Evolutionary conservation across 2,888 invertebrate species (phyloP), one percentile per base, ranked within the genome.

Genomic region (Octonoba sinensis): DNA sequence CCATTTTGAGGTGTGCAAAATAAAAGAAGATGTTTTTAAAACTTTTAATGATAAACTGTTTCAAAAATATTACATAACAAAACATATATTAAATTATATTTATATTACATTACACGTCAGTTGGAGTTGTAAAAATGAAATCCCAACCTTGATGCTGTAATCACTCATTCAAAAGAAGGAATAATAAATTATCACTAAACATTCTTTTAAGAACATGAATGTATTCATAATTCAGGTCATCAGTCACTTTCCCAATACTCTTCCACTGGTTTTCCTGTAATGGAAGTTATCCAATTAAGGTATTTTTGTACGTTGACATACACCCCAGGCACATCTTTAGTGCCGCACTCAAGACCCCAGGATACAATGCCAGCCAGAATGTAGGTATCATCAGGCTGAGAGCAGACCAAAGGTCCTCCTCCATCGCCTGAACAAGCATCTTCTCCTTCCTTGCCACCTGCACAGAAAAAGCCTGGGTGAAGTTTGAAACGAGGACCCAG

Each of bases 401-500:
- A 95, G 88, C 96, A 96, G 0, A 96, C 96, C 90, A 96, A 91
- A 0, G 96, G 96, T 69, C 96, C 96, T 86, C 96, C 96, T 3
- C 96, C 96, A 87, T 96, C 96, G 71, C 96, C 96, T 65, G 96
- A 96, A 91, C 96, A 96, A 6, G 96, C 95, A 87, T 96, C 96
- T 88, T 96, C 96, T 79, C 92, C 93, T 3, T 90, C 88, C 87
- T 93, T 96, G 1, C 96, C 96, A 16, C 96, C 96, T 56, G 95
- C 95, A 86, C 95, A 95, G 13, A 94, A 88, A 87, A 95, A 94
- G 27, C 90, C 90, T 1, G 93, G 90, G 85, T 93, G 92, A 15
- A 96, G 90, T 86, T 93, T 93, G 89, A 96, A 96, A 86, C 93
- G 93, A 86, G 93, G 93, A 0, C 94, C 93, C 0, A 95, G 91